These are phyloP conservation scores for Xiphorhynchus elegans DNA, from an alignment of 2,113 vertebrate genomes.

Conservation along the genomic window DNA sequence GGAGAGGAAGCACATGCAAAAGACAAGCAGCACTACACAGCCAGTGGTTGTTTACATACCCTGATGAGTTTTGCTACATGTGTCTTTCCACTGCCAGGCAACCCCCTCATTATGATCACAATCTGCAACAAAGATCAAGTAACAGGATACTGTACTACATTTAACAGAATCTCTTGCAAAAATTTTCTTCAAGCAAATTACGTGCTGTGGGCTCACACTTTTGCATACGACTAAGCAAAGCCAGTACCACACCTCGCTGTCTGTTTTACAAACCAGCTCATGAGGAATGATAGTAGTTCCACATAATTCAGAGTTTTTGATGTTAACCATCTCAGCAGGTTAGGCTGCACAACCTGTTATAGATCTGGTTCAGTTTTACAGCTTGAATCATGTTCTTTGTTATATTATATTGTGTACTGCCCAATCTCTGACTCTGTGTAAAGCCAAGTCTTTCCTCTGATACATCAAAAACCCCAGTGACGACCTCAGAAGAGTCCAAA, in stretches of 20 bases:
- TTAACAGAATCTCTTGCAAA: not conserved
- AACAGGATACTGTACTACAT: not conserved
- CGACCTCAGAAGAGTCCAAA: not conserved
- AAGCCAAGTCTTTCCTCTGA: not conserved
- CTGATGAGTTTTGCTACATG: constrained; percentile 98
- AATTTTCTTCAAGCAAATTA: not conserved
- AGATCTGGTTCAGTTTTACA: not conserved
- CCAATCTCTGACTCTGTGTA: not conserved
- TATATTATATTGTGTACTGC: not conserved
- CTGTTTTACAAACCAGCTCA: not conserved
- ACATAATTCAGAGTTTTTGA: not conserved
- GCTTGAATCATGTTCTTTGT: not conserved
- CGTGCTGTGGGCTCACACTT: not conserved
- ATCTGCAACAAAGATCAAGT: constrained; percentile 81
- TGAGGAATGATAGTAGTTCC: not conserved
- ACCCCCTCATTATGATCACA: constrained; percentile 97
- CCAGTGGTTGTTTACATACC: constrained; percentile 73
- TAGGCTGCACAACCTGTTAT: not conserved
- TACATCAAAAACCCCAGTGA: not conserved
- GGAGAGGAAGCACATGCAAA: not conserved
- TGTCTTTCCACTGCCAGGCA: constrained; percentile 97
- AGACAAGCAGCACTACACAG: not conserved
- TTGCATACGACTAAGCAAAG: not conserved
- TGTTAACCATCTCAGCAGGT: not conserved
- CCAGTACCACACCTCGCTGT: not conserved